Percentiles rank a stretch among this genome's conserved stretches.
These are phyloP conservation scores for Leptobrachium ailaonicum DNA, from an alignment of 2,113 vertebrate species.

Conservation along the genomic window DNA sequence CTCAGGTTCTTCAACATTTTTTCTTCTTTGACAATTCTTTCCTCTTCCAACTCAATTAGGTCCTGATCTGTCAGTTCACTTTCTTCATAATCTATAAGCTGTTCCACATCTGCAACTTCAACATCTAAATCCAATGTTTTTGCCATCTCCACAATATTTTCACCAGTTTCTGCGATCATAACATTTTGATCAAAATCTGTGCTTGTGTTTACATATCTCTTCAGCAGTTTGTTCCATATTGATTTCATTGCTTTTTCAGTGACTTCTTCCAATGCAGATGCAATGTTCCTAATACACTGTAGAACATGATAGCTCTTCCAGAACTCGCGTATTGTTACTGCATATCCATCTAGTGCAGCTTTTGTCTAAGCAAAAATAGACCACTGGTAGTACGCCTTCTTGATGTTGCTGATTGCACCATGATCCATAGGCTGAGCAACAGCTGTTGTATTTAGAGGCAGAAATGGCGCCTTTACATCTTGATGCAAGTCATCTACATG, in stretches of 20 bases:
- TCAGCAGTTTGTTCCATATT: not conserved
- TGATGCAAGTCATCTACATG: not conserved
- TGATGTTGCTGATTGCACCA: not conserved
- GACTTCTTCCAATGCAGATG: not conserved
- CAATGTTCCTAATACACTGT: too few relatives aligned
- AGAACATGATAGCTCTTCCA: not conserved
- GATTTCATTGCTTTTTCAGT: not conserved
- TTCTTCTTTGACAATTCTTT: not conserved
- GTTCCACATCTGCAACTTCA: not conserved
- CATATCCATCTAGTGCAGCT: not conserved
- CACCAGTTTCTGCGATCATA: not conserved
- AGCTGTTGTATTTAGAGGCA: not conserved
- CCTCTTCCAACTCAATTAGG: not conserved
- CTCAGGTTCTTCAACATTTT: not conserved
- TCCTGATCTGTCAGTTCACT: too few relatives aligned
- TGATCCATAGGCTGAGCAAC: slow-evolving; percentile 1
- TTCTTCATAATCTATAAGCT: too few relatives aligned
- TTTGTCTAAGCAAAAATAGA: not conserved
- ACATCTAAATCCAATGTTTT: not conserved
- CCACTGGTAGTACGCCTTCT: not conserved
- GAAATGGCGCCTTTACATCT: not conserved
- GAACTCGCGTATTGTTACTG: not conserved
- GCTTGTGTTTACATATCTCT: not conserved
- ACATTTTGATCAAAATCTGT: not conserved
- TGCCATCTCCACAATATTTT: slow-evolving; percentile 3